A percentile compares a stretch with the other conserved stretches of the same genome.
Evolutionary conservation across 2,888 invertebrate genomes (phyloP).

Genomic region (Tridacna gigas): DNA sequence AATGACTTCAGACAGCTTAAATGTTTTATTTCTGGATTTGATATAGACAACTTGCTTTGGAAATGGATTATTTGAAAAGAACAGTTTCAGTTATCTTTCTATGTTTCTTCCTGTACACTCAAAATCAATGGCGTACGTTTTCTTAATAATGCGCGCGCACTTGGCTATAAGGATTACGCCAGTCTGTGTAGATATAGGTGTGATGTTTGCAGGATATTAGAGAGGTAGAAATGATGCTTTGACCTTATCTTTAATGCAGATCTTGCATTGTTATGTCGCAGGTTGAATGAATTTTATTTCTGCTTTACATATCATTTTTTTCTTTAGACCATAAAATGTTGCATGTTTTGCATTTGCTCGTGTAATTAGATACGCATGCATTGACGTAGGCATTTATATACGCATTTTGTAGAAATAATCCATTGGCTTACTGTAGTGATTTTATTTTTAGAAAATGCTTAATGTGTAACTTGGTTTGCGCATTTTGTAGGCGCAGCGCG

Average conservation of each 20-base stretch:
- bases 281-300: no score
- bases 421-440: background rate
- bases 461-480: background rate
- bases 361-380: conserved; percentile 23
- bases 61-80: background rate
- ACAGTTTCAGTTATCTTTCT: background rate
- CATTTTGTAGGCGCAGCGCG: no score
- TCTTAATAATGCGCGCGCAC: conserved; percentile 2
- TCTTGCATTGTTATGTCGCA: no score
- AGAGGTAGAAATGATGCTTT: no score
- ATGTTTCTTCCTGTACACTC: background rate
- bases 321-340: background rate
- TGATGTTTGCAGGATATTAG: background rate
- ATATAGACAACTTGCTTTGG: background rate
- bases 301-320: no score
- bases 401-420: background rate
- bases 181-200: background rate
- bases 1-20: background rate
- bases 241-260: no score
- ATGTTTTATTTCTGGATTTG: conserved; percentile 2
- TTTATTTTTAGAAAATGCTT: conserved; percentile 9
- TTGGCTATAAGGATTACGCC: background rate
- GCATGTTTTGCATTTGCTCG: conserved; percentile 14
- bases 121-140: conserved; percentile 7
- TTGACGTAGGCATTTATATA: background rate